Evolutionary conservation across 2,888 invertebrate species (phyloP), one percentile per base, ranked within the genome.

Genomic region (Eupithecia dodoneata): DNA sequence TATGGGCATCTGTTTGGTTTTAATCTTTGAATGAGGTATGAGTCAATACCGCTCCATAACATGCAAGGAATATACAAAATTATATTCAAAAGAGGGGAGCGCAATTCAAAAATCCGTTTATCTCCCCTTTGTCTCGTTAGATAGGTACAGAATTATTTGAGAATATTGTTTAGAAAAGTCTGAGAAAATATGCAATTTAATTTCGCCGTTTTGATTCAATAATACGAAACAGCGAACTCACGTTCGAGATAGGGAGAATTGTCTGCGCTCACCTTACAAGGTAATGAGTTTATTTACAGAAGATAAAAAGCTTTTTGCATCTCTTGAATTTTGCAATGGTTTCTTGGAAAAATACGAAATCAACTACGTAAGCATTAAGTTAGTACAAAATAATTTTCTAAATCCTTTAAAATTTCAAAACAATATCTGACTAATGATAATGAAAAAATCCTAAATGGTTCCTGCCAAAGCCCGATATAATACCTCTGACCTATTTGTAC

Each of bases 261-360:
- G 77, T 77, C 77, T 82, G 76, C 49, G 86, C 84, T 83, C 85
- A 80, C 83, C 85, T 86, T 85, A 85, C 84, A 83, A 81, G 77
- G 84, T 87, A 87, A 87, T 87, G 85, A 86, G 84, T 86, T 87
- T 87, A 85, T 86, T 87, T 83, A 76, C 72, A 73, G 79, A 82
- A 84, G 84, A 86, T 85, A 87, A 87, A 87, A 87, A 80, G 84
- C 82, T 82, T 76, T 79, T 80, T 80, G 79, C 80, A 76, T 79
- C 76, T 63, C 71, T 69, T 71, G 71, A 69, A 30, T 65, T 65
- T 41, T 12, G 30, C 13, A 13, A 49, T 49, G 49, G n/a, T 52
- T n/a, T 18, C 18, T 9, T 6, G 3, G 42, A 13, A 66, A 42
- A 7, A 41, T 30, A 42, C 15, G 42, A 42, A 7, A 3, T 15